Base-by-base conservation (phyloP, 2,113 vertebrate genomes). In the Percopsis transmontana region DNA sequence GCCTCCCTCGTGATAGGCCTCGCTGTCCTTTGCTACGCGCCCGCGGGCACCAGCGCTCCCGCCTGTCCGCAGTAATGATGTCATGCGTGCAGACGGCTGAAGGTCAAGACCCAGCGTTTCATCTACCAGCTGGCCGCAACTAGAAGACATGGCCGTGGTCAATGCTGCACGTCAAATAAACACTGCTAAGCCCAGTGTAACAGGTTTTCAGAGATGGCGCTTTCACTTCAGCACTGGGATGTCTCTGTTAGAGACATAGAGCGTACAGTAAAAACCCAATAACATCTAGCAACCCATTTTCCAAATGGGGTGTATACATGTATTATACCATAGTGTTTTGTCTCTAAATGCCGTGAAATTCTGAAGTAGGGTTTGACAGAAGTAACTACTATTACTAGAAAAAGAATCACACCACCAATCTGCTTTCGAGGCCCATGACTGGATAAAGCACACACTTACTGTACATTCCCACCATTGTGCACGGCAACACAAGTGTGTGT, bases 41-140 rank as follows among this genome's bases (percentile, higher is more conserved):
- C 7, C 41, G 56, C 33, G 51, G 33, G 39, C 52, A 63, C 20
- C 8, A 77, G 60, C 48, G 68, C 44, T 48, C 45, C 65, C 58
- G 23, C 47, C 44, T 64, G 42, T 70, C 58, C 42, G 24, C 38
- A 39, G 51, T 85, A 61, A 79, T 74, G 58, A 81, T 70, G 62
- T 70, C 2, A 38, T 3, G 14, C 64, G 53, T 52, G 55, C 38
- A 62, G 44, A 61, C 14, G 57, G 74, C 40, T 55, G 57, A 77
- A 76, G 75, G 65, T 74, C 72, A 76, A 24, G 18, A 18, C 44
- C 18, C 1, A 18, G 66, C 68, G 56, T 68, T 42, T 68, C 11
- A 13, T 66, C 56, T 56, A 62, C 47, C 53, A 44, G 55, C 60
- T 55, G 20, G 52, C 53, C 15, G 7, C 11, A 14, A 53, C 66